These are phyloP conservation scores for Micromesistius poutassou DNA, from an alignment of 2,797 vertebrate species.

Conservation along the genomic window DNA sequence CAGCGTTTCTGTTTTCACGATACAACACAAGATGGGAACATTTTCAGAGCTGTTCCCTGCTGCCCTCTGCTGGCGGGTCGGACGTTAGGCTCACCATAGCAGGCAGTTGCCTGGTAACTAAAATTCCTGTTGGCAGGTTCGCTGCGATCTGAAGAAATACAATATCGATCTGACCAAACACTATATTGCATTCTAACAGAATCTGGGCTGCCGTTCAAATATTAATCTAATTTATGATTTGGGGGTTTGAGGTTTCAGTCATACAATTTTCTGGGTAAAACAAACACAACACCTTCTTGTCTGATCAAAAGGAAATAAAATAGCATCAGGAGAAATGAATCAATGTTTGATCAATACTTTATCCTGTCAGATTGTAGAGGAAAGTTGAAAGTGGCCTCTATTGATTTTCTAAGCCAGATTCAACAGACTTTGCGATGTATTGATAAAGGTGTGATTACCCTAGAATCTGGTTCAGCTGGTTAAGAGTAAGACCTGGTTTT, in stretches of 20 bases:
- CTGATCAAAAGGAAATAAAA: not conserved
- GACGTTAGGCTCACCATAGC: not conserved
- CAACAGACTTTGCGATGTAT: not conserved
- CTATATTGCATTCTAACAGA: not conserved
- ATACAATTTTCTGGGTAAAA: not conserved
- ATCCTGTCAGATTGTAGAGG: not conserved
- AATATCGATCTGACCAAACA: not conserved
- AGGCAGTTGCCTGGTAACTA: not conserved
- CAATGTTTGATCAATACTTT: not conserved
- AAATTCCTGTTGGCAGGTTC: not conserved
- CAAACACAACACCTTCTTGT: not conserved
- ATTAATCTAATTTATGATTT: not conserved
- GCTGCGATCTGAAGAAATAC: not conserved
- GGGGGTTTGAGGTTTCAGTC: not conserved
- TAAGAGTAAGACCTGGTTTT: not conserved
- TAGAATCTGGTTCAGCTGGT: not conserved
- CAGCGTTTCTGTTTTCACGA: not conserved
- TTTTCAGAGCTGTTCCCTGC: not conserved
- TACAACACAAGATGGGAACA: not conserved
- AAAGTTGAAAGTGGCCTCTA: not conserved
- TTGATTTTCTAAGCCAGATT: not conserved
- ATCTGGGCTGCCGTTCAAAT: not conserved
- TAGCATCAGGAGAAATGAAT: not conserved
- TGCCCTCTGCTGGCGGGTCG: not conserved
- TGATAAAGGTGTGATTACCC: not conserved